Base-by-base conservation (phyloP, 2,797 vertebrate species). In the Jordanella pulchra region DNA sequence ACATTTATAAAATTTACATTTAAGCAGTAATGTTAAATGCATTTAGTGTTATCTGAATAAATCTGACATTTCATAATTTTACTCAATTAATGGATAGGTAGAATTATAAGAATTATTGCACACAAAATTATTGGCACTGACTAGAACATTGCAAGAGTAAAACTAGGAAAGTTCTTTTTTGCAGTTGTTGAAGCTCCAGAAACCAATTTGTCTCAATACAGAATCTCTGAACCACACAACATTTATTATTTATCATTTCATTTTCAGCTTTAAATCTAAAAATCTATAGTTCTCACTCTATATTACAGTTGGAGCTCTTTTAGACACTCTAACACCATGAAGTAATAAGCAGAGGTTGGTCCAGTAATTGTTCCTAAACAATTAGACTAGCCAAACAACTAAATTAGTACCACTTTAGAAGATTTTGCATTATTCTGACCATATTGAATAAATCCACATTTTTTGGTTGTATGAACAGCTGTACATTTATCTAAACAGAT, bases 291-390 rank as follows among this genome's bases (percentile, higher is more conserved):
- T 55, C 15, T 58, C 15, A 44, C 63, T 25, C 23, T 48, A 32
- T 55, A 54, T 75, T 69, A 61, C 39, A 50, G 48, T 73, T 66
- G 32, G 25, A 65, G 72, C 30, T 64, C 44, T 67, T 56, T 27
- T 25, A 75, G 63, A 75, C 72, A 56, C 56, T 50, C 35, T 58
- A 32, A 68, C 27, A 56, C 58, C 64, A 63, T 39, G 15, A 70
- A 67, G 50, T 64, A 51, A 35, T 70, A 23, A 18, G 21, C 32
- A 17, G 67, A 45, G 47, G 4, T 15, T 5, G 11, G 32, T 13
- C 10, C 45, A 54, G 11, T 30, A 54, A 30, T 53, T 54, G 39
- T 28, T 47, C 3, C 28, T 51, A 27, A 42, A 50, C 2, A 30
- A 64, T 42, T 6, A 21, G 51, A 48, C 7, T 39, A 10, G 28